A percentile compares a stretch with the other conserved stretches of the same genome.
phyloP scores from a whole-genome alignment of 1,140 invertebrate species.

The Lethrus apterus region DNA sequence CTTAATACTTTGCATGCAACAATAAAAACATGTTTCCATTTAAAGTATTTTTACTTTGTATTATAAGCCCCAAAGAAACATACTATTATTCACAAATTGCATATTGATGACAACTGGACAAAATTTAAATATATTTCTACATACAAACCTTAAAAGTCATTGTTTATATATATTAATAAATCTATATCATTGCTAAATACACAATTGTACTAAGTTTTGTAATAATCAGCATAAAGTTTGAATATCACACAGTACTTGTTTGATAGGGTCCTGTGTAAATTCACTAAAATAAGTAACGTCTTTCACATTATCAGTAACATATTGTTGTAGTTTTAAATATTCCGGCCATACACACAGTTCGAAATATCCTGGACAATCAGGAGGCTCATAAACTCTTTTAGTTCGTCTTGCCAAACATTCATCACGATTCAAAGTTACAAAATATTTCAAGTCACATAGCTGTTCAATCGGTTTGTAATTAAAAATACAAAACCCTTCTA shows the following conservation, averaged over 20 bases:
- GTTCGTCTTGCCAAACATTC: constrained; percentile 54
- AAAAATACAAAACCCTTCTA: constrained; percentile 72
- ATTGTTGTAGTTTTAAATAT: constrained; percentile 36
- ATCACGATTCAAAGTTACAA: constrained; percentile 59
- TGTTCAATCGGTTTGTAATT: constrained; percentile 57
- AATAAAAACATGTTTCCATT: too few species aligned
- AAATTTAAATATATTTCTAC: too few species aligned
- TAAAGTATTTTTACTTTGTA: too few species aligned
- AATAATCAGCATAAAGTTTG: too few species aligned
- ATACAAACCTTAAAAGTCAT: too few species aligned
- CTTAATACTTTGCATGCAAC: too few species aligned
- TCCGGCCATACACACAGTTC: constrained; percentile 71
- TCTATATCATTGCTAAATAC: too few species aligned
- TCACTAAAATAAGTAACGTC: constrained; percentile 4
- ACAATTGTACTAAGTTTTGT: too few species aligned
- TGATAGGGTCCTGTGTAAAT: constrained; percentile 3
- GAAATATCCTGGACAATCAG: constrained; percentile 73
- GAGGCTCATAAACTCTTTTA: constrained; percentile 62
- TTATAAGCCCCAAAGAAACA: too few species aligned
- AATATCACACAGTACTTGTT: neutral
- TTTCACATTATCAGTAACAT: neutral
- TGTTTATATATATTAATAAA: too few species aligned
- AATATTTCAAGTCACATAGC: constrained; percentile 65
- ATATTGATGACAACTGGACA: too few species aligned
- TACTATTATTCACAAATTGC: too few species aligned